phyloP scores from a whole-genome alignment of 2,797 vertebrate genomes.

The Acomys russatus region DNA sequence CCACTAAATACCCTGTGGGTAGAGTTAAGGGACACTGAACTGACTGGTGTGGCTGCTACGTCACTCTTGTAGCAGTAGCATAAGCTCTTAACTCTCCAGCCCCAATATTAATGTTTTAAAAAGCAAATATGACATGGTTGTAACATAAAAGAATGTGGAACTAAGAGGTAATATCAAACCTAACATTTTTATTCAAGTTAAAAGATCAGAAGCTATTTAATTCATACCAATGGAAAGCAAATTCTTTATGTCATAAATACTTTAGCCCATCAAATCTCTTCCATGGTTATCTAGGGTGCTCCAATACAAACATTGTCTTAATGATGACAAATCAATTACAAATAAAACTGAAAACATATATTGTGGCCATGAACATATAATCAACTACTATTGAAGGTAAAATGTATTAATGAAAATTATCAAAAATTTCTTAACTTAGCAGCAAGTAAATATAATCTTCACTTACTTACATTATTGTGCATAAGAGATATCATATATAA shows the following conservation, averaged over 20 bases:
- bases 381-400: conserved; percentile 48
- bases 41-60: not conserved
- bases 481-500: conserved; percentile 24
- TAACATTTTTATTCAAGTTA: conserved; percentile 53
- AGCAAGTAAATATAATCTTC: conserved; percentile 46
- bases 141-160: conserved; percentile 45
- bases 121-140: conserved; percentile 1
- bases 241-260: conserved; percentile 31
- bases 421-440: conserved; percentile 40
- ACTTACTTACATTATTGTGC: conserved; percentile 7
- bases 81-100: not conserved
- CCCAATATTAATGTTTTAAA: not conserved
- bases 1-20: not conserved
- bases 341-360: conserved; percentile 49
- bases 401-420: conserved; percentile 27
- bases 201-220: conserved; percentile 49
- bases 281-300: not conserved
- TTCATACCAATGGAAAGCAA: conserved; percentile 46
- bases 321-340: conserved; percentile 50
- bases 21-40: not conserved
- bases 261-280: conserved; percentile 55
- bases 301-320: conserved; percentile 24
- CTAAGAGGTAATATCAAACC: conserved; percentile 26
- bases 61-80: not conserved
- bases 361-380: not conserved